These are phyloP conservation scores for Amazonetta brasiliensis DNA, from an alignment of 2,797 vertebrate genomes.

Conservation along the genomic window DNA sequence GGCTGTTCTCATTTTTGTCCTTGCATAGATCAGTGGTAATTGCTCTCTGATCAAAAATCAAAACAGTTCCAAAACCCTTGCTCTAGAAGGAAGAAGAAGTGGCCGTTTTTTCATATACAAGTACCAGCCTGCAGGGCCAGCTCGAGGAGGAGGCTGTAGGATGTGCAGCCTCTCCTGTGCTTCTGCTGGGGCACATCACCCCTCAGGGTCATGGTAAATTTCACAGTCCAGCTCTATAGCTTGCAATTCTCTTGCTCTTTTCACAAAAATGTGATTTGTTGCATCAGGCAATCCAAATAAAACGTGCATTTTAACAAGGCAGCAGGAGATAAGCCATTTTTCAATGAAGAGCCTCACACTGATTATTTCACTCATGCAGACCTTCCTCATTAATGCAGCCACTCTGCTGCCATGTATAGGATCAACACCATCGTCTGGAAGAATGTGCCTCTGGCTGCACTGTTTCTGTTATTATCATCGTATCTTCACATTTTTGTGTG, in stretches of 20 bases:
- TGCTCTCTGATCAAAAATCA: background rate
- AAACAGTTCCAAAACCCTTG: background rate
- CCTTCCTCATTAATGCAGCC: background rate
- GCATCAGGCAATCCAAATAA: background rate
- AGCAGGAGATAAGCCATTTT: background rate
- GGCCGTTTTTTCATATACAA: background rate
- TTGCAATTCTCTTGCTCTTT: background rate
- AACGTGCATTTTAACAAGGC: background rate
- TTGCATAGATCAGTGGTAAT: background rate
- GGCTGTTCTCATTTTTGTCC: background rate
- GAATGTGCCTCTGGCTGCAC: slow-evolving; percentile 46
- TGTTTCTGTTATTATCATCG: slow-evolving; percentile 13
- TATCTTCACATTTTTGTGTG: background rate
- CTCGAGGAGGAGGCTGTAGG: background rate
- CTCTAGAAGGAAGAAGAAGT: background rate
- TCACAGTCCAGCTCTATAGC: background rate
- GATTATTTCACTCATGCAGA: background rate
- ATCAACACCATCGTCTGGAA: slow-evolving; percentile 17
- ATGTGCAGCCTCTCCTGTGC: background rate
- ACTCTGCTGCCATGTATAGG: background rate
- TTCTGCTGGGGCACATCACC: background rate
- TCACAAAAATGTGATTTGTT: background rate
- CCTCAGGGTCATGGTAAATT: slow-evolving; percentile 9
- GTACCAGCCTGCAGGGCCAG: background rate
- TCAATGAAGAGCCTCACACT: background rate